These are phyloP conservation scores for Timandra comae DNA, from an alignment of 2,888 invertebrate species.

Conservation along the genomic window DNA sequence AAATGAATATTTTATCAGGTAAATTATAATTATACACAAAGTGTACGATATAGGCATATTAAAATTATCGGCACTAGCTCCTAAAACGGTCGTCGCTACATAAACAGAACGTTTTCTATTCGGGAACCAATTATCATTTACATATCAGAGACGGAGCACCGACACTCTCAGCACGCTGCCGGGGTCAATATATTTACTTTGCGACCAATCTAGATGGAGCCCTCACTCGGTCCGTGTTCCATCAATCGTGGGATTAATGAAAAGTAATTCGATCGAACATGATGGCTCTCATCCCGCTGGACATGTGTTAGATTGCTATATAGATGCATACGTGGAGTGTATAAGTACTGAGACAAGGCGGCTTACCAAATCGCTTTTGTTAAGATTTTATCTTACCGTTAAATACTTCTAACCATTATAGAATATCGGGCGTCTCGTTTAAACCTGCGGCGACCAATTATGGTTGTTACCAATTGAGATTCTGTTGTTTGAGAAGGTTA, in stretches of 20 bases:
- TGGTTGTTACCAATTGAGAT: constrained; percentile 52
- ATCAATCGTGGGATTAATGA: constrained; percentile 20
- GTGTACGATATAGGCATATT: constrained; percentile 48
- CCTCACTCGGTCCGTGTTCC: constrained; percentile 31
- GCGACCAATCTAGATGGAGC: constrained; percentile 45
- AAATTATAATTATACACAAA: constrained; percentile 40
- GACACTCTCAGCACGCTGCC: constrained; percentile 65
- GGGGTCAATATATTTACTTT: constrained; percentile 71
- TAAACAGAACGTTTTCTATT: constrained; percentile 70
- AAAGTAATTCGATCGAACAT: constrained; percentile 27
- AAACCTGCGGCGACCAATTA: constrained; percentile 61
- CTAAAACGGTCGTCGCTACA: constrained; percentile 53
- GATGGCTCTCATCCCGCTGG: constrained; percentile 42
- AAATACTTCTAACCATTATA: constrained; percentile 74
- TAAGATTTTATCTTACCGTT: constrained; percentile 74
- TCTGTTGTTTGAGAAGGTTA: constrained; percentile 43
- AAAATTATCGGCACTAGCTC: constrained; percentile 57
- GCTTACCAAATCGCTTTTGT: constrained; percentile 75
- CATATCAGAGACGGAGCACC: constrained; percentile 71
- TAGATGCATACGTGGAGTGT: constrained; percentile 64
- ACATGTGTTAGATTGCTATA: constrained; percentile 53
- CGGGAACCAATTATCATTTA: constrained; percentile 75
- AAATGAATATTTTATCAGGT: constrained; percentile 36
- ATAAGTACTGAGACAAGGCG: constrained; percentile 72
- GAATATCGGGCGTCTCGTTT: constrained; percentile 62